Conservation (phyloP, 2,888 invertebrate species). For the Orthosia gracilis region DNA sequence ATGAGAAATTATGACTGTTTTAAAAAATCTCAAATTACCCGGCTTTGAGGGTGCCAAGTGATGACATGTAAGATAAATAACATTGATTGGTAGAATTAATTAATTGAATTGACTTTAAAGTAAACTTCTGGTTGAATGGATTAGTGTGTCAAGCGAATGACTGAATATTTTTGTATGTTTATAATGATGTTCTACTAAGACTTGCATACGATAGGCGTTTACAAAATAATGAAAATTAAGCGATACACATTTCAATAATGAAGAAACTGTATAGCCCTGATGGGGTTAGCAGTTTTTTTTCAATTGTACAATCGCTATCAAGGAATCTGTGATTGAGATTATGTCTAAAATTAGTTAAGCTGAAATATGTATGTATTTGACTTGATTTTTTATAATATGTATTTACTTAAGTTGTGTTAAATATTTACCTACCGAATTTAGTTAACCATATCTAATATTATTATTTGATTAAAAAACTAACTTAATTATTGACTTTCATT, state of each 20-base stretch:
- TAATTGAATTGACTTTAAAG: slow-evolving; percentile 15
- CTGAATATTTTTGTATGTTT: slow-evolving; percentile 52
- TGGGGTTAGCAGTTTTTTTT: slow-evolving; percentile 6
- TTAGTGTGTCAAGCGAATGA: slow-evolving; percentile 5
- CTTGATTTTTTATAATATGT: slow-evolving; percentile 13
- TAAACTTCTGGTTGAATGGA: slow-evolving; percentile 5
- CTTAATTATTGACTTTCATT: slow-evolving; percentile 32
- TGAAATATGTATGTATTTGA: slow-evolving; percentile 37
- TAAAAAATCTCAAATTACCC: slow-evolving; percentile 2
- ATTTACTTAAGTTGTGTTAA: slow-evolving; percentile 37
- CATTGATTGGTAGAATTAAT: slow-evolving; percentile 6
- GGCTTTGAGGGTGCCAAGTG: slow-evolving; percentile 1
- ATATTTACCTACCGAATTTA: slow-evolving; percentile 47
- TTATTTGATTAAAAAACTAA: slow-evolving; percentile 56
- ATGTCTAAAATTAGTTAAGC: slow-evolving; percentile 37
- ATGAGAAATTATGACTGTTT: background rate
- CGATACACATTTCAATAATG: background rate
- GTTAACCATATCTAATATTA: slow-evolving; percentile 45
- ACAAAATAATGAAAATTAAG: slow-evolving; percentile 17
- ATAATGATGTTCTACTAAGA: slow-evolving; percentile 25
- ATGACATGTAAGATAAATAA: slow-evolving; percentile 34
- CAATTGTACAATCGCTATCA: background rate
- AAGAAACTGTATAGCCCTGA: background rate
- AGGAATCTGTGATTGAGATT: slow-evolving; percentile 56
- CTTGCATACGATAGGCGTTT: slow-evolving; percentile 6